A percentile compares a stretch with the other conserved stretches of the same genome.
Conservation (phyloP, 1,140 invertebrate species). For the Oncopodura yosiiana region DNA sequence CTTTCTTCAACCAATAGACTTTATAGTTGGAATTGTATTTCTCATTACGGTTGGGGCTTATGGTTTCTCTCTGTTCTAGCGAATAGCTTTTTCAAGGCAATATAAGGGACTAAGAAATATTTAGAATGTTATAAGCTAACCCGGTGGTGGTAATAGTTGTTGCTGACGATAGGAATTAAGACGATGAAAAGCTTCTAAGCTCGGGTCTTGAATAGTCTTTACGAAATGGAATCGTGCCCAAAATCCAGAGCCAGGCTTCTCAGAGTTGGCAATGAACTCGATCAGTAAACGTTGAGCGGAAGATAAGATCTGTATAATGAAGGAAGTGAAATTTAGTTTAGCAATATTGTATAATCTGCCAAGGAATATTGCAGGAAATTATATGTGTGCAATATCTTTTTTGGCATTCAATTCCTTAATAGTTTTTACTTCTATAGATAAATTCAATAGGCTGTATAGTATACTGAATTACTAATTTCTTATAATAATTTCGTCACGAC, state of each 20-base stretch:
- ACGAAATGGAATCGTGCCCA: conserved; percentile 67
- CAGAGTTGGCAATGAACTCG: conserved; percentile 70
- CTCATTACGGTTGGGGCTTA: too few relatives aligned
- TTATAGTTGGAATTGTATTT: too few relatives aligned
- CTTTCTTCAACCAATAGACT: too few relatives aligned
- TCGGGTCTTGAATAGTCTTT: conserved; percentile 28
- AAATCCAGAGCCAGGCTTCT: conserved; percentile 72
- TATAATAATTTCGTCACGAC: too few relatives aligned
- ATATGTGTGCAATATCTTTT: not conserved
- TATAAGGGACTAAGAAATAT: too few relatives aligned
- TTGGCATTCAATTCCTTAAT: not conserved
- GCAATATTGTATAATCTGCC: not conserved
- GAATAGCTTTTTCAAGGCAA: too few relatives aligned
- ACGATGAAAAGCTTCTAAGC: not conserved
- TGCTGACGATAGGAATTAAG: conserved; percentile 11
- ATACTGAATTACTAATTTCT: too few relatives aligned
- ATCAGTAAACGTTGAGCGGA: conserved; percentile 66
- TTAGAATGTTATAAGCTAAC: too few relatives aligned
- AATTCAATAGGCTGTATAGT: too few relatives aligned
- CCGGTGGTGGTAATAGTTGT: conserved; percentile 21
- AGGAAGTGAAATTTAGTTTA: not conserved
- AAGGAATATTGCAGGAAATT: not conserved
- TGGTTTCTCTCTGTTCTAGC: too few relatives aligned
- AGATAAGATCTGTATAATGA: conserved; percentile 45
- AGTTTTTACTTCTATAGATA: too few relatives aligned